These are phyloP conservation scores for Xenopus laevis DNA, from an alignment of 2,113 vertebrate species.

Conservation along the genomic window DNA sequence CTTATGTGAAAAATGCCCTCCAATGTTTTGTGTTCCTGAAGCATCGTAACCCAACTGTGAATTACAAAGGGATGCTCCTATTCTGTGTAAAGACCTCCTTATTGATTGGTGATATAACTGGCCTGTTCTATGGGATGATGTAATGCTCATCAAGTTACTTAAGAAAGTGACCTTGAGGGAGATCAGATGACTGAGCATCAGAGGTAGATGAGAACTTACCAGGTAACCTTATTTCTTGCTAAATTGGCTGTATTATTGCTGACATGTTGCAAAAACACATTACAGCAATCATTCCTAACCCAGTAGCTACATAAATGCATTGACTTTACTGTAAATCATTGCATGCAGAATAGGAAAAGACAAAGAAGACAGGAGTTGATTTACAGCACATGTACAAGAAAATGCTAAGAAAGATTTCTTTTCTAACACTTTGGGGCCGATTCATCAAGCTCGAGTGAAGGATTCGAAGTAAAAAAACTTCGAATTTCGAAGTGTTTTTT, in stretches of 20 bases:
- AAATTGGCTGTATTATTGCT: constrained; percentile 41
- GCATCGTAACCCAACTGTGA: constrained; percentile 54
- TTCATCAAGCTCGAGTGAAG: no score
- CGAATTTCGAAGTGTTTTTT: no score
- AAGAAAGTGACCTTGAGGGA: constrained; percentile 67
- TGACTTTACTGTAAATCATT: no score
- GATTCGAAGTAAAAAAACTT: no score
- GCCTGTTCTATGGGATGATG: constrained; percentile 65
- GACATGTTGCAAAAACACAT: constrained; percentile 12
- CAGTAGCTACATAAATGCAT: no score
- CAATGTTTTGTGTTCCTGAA: constrained; percentile 48
- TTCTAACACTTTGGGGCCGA: no score
- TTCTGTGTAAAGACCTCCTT: constrained; percentile 50
- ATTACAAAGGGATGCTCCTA: constrained; percentile 43
- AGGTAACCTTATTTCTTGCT: constrained; percentile 56
- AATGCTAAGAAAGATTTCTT: no score
- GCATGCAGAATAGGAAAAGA: no score
- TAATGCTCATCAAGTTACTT: constrained; percentile 63
- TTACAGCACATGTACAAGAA: no score
- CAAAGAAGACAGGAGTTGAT: no score
- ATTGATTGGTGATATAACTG: constrained; percentile 69
- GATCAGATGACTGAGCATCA: constrained; percentile 50
- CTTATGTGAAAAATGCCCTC: constrained; percentile 36
- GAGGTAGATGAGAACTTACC: constrained; percentile 49
- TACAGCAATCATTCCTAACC: neutral